These are phyloP conservation scores for Psammodynastes pulverulentus DNA, from an alignment of 2,113 vertebrate genomes.

Conservation along the genomic window DNA sequence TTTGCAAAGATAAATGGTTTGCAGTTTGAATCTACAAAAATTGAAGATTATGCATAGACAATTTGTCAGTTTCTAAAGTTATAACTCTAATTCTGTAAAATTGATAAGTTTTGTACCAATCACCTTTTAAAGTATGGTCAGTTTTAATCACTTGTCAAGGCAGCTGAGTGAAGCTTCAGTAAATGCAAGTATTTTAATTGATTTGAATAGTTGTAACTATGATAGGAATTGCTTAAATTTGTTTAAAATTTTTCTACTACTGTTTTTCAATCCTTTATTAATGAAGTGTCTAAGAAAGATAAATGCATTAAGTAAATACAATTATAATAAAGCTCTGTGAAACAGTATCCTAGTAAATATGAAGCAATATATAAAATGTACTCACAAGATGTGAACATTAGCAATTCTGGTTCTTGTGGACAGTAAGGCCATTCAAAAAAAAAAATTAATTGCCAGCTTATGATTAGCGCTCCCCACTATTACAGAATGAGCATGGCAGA, in stretches of 20 bases:
- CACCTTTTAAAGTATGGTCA: slow-evolving; percentile 3
- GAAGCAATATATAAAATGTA: neutral
- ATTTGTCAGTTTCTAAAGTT: neutral
- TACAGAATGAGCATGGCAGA: neutral
- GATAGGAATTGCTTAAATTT: neutral
- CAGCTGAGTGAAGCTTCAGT: neutral
- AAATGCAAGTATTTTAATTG: neutral
- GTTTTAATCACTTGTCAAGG: slow-evolving; percentile 9
- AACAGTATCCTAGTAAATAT: neutral
- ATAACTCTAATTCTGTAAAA: slow-evolving; percentile 55
- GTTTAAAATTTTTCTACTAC: neutral
- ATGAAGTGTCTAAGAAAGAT: neutral
- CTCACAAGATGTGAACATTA: neutral
- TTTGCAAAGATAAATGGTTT: neutral
- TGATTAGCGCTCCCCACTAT: neutral
- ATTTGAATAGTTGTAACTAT: neutral
- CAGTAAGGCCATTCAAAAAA: neutral
- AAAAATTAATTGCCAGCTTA: neutral
- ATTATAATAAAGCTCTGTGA: neutral
- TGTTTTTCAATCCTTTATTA: neutral
- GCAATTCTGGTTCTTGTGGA: neutral
- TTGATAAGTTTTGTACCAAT: slow-evolving; percentile 42
- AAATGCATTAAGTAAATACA: neutral
- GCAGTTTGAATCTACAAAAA: neutral
- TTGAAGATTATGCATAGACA: neutral